Percentiles rank a stretch among this genome's conserved stretches.
Conservation (phyloP, 2,888 invertebrate genomes). For the Athalia rosae region DNA sequence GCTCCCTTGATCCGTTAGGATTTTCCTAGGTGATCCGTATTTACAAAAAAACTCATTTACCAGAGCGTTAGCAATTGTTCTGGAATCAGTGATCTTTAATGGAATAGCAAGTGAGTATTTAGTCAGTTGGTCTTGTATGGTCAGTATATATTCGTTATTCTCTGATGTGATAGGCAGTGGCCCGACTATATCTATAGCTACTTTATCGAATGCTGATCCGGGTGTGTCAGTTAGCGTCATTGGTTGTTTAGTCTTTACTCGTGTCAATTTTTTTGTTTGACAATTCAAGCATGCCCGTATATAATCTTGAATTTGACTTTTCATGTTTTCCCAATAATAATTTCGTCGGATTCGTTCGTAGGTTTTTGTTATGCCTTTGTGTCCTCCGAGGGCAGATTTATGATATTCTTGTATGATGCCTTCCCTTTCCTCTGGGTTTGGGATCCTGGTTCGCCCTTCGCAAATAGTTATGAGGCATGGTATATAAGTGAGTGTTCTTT, state of each 20-base stretch:
- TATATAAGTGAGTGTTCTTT: neutral
- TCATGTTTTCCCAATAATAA: conserved; percentile 30
- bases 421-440: conserved; percentile 5
- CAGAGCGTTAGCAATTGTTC: conserved; percentile 22
- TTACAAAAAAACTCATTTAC: neutral
- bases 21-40: neutral
- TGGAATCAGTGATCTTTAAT: neutral
- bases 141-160: neutral
- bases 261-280: conserved; percentile 37
- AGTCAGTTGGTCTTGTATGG: conserved; percentile 1
- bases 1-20: conserved; percentile 8
- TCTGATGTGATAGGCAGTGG: neutral
- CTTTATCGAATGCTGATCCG: conserved; percentile 39
- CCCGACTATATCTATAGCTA: conserved; percentile 42
- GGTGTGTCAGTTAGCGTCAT: conserved; percentile 38
- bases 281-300: conserved; percentile 45
- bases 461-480: conserved; percentile 37
- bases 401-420: conserved; percentile 9
- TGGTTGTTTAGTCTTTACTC: conserved; percentile 30
- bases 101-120: neutral
- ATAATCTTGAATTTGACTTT: conserved; percentile 36
- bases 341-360: conserved; percentile 42
- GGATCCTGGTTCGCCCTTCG: conserved; percentile 7
- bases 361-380: conserved; percentile 45
- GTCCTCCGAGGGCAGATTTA: conserved; percentile 37